Conservation (phyloP, 2,113 vertebrate genomes). For the Pygoscelis antarcticus region DNA sequence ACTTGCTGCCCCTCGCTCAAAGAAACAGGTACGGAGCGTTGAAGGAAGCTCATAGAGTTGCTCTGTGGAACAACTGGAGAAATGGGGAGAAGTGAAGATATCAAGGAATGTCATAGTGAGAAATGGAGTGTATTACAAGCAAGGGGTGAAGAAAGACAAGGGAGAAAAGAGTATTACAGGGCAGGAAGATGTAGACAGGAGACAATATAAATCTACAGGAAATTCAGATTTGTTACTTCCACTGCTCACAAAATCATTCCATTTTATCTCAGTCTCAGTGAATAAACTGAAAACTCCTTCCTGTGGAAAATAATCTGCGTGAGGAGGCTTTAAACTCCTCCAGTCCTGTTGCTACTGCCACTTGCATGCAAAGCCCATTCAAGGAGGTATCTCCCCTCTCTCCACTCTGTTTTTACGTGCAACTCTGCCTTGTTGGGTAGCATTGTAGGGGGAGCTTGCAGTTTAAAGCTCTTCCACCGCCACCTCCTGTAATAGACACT, state of each 20-base stretch:
- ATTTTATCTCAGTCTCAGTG: neutral
- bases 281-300: neutral
- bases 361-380: neutral
- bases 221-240: neutral
- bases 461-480: neutral
- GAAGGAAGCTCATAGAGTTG: neutral
- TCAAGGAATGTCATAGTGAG: neutral
- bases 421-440: neutral
- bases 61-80: neutral
- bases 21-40: accelerated
- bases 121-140: neutral
- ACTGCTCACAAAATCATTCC: neutral
- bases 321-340: neutral
- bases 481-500: neutral
- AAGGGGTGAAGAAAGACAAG: neutral
- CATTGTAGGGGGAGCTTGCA: neutral
- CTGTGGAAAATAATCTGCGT: accelerated
- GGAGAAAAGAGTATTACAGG: neutral
- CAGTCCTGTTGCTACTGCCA: neutral
- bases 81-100: neutral
- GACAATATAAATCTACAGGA: neutral
- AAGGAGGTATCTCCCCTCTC: neutral
- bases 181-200: neutral
- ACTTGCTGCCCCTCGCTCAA: neutral
- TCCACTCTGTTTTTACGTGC: neutral